Evolutionary conservation across 2,888 invertebrate species (phyloP), one percentile per base, ranked within the genome.

Genomic region (Villa cingulata): DNA sequence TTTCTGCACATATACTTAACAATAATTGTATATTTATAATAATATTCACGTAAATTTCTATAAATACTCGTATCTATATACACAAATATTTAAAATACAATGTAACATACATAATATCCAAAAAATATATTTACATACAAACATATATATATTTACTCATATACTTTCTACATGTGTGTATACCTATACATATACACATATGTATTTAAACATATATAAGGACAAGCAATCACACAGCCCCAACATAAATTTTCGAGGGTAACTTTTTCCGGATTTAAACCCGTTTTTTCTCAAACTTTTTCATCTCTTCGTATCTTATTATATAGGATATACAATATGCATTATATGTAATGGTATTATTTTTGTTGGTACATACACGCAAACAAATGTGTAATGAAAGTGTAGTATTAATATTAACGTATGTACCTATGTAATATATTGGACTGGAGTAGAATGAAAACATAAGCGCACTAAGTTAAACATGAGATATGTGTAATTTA

Each of bases 181-280:
- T 38, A 38, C 27, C 14, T 29, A 37, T 40, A 47, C 39, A 47
- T 41, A n/a, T n/a, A n/a, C n/a, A n/a, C n/a, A n/a, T n/a, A n/a
- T n/a, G n/a, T n/a, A n/a, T n/a, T n/a, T n/a, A 48, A 32, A 38
- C 49, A 43, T 42, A 37, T 47, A 37, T 37, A 47, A 43, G 47
- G 50, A 54, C 53, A 55, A 56, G 56, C 55, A 56, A 56, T 56
- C 56, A 56, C 55, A 56, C 56, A 56, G 54, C 53, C 54, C 51
- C 53, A 54, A 53, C 50, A 56, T 56, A 56, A 55, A 56, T 56
- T 54, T 52, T 53, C 52, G 42, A 44, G 39, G 19, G 37, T 49
- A 49, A 45, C 48, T 53, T 51, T 53, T 46, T 50, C 45, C 44
- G 42, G 37, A 32, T 37, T 38, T 38, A 38, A 38, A 38, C 38